phyloP scores from a whole-genome alignment of 2,797 vertebrate genomes.

The Semotilus atromaculatus region DNA sequence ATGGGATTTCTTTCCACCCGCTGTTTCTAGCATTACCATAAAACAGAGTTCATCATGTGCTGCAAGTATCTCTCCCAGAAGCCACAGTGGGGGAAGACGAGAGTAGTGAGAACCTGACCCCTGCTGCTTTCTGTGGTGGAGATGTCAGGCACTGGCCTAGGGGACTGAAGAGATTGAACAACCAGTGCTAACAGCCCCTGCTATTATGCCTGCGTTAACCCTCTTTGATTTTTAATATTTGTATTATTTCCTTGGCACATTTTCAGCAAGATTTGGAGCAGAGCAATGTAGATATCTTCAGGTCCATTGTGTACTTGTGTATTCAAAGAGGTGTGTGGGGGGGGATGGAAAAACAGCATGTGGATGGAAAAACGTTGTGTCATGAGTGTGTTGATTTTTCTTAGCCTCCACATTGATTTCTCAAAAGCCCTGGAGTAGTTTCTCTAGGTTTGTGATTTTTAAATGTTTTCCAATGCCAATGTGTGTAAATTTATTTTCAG shows the following conservation, averaged over 20 bases:
- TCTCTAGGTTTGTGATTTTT: background rate
- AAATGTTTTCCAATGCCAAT: conserved; percentile 14
- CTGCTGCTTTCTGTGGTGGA: conserved; percentile 54
- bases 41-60: conserved; percentile 37
- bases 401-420: conserved; percentile 31
- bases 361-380: conserved; percentile 12
- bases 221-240: conserved; percentile 75
- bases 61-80: conserved; percentile 49
- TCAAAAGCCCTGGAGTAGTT: conserved; percentile 23
- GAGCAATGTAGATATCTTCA: conserved; percentile 1
- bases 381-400: conserved; percentile 12
- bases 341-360: conserved; percentile 6
- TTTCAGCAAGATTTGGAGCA: conserved; percentile 39
- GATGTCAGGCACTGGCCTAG: conserved; percentile 64
- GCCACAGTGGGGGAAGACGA: conserved; percentile 46
- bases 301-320: conserved; percentile 11
- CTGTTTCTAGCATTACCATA: conserved; percentile 63
- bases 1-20: conserved; percentile 53
- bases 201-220: conserved; percentile 59
- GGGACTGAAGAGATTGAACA: conserved; percentile 55
- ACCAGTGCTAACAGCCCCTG: conserved; percentile 64
- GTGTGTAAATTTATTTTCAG: background rate
- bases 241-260: conserved; percentile 64
- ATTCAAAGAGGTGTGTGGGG: conserved; percentile 21
- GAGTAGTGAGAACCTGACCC: conserved; percentile 59